phyloP scores from a whole-genome alignment of 2,888 invertebrate species.

The Diaphora mendica region DNA sequence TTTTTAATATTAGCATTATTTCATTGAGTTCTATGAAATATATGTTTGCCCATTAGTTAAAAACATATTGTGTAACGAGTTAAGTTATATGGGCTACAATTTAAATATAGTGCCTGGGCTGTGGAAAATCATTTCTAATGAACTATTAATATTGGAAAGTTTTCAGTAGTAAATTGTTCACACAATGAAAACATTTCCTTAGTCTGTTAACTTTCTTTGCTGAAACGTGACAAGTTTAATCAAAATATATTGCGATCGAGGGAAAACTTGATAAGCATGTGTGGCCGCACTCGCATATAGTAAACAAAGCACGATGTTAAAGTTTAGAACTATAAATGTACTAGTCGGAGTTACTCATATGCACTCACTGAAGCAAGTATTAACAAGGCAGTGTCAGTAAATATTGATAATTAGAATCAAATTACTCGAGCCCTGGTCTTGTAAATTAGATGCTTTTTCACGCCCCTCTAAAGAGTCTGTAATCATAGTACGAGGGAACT shows the following conservation, averaged over 20 bases:
- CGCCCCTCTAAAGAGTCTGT: no score
- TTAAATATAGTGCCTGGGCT: no score
- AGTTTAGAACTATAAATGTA: conserved; percentile 31
- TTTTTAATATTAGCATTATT: no score
- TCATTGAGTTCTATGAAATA: no score
- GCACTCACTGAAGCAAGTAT: neutral
- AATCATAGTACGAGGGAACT: no score
- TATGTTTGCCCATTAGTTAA: no score
- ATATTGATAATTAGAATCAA: neutral
- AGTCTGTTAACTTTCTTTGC: conserved; percentile 51
- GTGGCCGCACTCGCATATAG: conserved; percentile 38
- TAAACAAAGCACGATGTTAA: conserved; percentile 45
- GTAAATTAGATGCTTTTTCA: no score
- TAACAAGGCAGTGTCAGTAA: neutral
- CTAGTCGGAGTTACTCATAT: conserved; percentile 27
- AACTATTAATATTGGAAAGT: neutral
- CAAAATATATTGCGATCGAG: conserved; percentile 47
- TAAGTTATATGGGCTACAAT: no score
- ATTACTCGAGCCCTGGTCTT: neutral
- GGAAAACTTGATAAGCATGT: conserved; percentile 49
- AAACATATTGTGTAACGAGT: no score
- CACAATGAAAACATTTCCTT: conserved; percentile 37
- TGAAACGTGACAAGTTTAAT: conserved; percentile 59
- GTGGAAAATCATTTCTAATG: no score
- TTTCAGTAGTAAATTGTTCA: neutral